Base-by-base conservation (phyloP, 2,113 vertebrate genomes). In the Pimephales promelas region DNA sequence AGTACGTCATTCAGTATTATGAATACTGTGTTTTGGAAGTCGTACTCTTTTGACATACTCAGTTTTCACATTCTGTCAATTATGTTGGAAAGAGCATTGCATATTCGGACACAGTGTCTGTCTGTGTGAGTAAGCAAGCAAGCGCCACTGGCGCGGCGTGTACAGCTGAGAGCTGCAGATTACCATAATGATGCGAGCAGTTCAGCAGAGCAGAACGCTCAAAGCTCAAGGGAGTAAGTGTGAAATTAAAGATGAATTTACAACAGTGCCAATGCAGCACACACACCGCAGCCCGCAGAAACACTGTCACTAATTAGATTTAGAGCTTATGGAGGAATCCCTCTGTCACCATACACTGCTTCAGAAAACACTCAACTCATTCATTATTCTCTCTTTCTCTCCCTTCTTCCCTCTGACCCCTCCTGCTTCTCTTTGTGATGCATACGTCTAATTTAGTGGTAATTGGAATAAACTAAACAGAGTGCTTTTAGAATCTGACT, bases 211-310 rank as follows among this genome's bases (percentile, higher is more conserved):
- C 89, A 90, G 89, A 92, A 92, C 88, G 22, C 80, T 92, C 88
- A 92, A 92, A 93, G 86, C 91, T 86, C 26, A 7, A 80, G 87
- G 91, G 91, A 91, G 87, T 86, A 84, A 86, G 89, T 91, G 90
- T 93, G 91, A 94, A 93, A 94, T 92, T 90, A 92, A 92, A 90
- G 81, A 68, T 84, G 71, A 88, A 91, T 92, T 90, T 92, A 93
- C 89, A 90, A 87, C 89, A 82, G 68, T 86, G 89, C 84, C 62
- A 86, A 83, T 81, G 87, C 66, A 86, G 82, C 85, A 85, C 82
- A 59, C 81, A 77, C 84, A 84, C 64, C 83, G n/a, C 59, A 82
- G 57, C 40, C 64, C 56, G 61, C 68, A 81, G 72, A 72, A 74
- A 36, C 10, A 85, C 79, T 87, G 87, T 73, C 3, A 47, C 85